Percentiles rank a stretch among this genome's conserved stretches.
Conservation (phyloP, 2,797 vertebrate species). For the Danio jaintianensis region DNA sequence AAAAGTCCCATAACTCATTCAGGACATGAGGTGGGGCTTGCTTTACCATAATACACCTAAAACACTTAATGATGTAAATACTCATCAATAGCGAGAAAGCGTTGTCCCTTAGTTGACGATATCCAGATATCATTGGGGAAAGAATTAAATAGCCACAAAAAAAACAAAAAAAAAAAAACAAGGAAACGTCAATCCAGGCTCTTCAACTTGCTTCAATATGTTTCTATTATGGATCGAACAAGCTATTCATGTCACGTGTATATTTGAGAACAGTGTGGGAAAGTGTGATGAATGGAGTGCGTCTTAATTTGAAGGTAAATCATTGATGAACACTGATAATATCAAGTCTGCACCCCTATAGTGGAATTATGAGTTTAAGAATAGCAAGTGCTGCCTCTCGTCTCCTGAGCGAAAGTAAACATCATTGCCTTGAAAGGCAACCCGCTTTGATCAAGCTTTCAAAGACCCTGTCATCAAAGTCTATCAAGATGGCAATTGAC, state of each 20-base stretch:
- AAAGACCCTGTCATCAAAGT: conserved; percentile 82
- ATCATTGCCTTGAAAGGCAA: conserved; percentile 77
- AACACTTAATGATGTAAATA: no score
- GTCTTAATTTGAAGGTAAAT: conserved; percentile 4
- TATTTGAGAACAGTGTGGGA: background rate
- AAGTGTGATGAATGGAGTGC: background rate
- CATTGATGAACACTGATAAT: background rate
- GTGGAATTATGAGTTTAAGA: conserved; percentile 22
- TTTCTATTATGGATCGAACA: conserved; percentile 57
- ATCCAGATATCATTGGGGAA: no score
- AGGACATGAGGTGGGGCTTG: no score
- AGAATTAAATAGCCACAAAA: no score
- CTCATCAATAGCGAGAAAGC: no score
- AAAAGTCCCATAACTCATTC: no score
- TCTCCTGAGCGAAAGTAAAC: conserved; percentile 75
- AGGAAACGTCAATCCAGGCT: no score
- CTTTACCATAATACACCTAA: no score
- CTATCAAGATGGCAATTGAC: conserved; percentile 78
- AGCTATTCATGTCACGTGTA: conserved; percentile 28
- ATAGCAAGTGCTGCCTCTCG: conserved; percentile 56
- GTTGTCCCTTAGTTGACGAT: no score
- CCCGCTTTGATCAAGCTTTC: conserved; percentile 82
- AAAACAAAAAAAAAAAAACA: no score
- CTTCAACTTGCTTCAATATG: background rate
- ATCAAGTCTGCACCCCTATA: background rate